Evolutionary conservation across 2,888 invertebrate genomes (phyloP).

Genomic region (Chaitophorus viminalis): DNA sequence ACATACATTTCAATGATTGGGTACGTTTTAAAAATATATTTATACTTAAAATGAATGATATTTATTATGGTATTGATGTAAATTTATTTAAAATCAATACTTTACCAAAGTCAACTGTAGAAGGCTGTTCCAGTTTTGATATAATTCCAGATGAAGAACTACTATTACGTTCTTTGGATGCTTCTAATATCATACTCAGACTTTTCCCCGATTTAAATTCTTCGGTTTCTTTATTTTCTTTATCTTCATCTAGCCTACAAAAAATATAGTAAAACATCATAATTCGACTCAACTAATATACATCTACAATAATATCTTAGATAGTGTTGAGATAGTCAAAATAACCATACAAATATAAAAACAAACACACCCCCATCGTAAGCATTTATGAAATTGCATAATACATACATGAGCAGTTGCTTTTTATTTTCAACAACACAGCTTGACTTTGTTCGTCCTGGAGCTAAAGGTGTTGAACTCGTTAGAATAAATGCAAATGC

Average conservation of each 20-base stretch:
- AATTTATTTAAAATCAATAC: not conserved
- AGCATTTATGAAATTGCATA: not conserved
- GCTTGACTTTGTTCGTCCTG: constrained; percentile 20
- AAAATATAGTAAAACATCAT: not conserved
- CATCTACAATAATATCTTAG: not conserved
- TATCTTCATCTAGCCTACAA: constrained; percentile 3
- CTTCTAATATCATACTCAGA: constrained; percentile 74
- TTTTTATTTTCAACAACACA: constrained; percentile 1
- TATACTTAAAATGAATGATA: too few relatives aligned
- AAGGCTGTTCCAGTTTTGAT: constrained; percentile 33
- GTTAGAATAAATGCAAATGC: constrained; percentile 65
- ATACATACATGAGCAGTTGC: not conserved
- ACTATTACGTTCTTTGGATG: constrained; percentile 74
- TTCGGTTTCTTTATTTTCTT: not conserved
- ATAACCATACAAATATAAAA: not conserved
- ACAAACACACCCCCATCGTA: too few relatives aligned
- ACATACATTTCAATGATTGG: too few relatives aligned
- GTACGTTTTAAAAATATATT: too few relatives aligned
- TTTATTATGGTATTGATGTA: too few relatives aligned
- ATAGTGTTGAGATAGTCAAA: not conserved
- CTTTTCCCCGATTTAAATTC: constrained; percentile 24
- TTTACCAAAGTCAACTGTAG: constrained; percentile 44
- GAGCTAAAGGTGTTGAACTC: constrained; percentile 65
- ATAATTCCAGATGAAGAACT: constrained; percentile 65
- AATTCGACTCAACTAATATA: not conserved